Percentiles rank a stretch among this genome's conserved stretches.
Conservation (phyloP, 2,113 vertebrate genomes). For the Xyliphius kryptos region DNA sequence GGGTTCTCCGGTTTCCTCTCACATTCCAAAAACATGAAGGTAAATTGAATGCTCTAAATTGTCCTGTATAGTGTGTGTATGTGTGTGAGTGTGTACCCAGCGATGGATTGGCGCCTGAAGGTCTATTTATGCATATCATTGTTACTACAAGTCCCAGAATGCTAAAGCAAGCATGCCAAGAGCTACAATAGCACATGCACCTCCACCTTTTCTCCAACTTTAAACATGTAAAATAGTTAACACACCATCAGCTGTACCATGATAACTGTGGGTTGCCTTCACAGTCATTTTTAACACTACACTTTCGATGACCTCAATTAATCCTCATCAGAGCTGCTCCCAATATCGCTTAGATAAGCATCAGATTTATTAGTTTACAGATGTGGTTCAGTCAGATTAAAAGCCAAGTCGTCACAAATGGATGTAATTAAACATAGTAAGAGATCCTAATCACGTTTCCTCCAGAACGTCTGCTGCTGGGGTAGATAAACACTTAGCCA, state of each 20-base stretch:
- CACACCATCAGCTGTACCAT: neutral
- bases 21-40: too few relatives aligned
- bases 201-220: too few relatives aligned
- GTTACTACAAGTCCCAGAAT: too few relatives aligned
- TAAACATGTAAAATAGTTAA: too few relatives aligned
- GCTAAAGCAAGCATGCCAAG: too few relatives aligned
- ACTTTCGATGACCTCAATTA: constrained; percentile 21
- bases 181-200: too few relatives aligned
- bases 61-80: too few relatives aligned
- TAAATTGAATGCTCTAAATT: too few relatives aligned
- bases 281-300: neutral
- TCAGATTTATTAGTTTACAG: constrained; percentile 5
- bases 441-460: constrained; percentile 11
- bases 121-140: too few relatives aligned
- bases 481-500: neutral
- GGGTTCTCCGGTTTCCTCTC: too few relatives aligned
- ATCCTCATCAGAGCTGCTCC: constrained; percentile 16
- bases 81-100: too few relatives aligned
- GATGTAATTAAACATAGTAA: constrained; percentile 25
- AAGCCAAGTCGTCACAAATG: constrained; percentile 11
- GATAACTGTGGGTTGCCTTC: neutral
- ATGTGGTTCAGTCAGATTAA: constrained; percentile 11
- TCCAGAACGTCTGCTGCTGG: constrained; percentile 1
- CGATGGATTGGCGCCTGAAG: too few relatives aligned
- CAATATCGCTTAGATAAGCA: constrained; percentile 17